Evolutionary conservation across 35 echinoderm and acorn worm genomes (phyloP).

Genomic region (Acanthaster planci): DNA sequence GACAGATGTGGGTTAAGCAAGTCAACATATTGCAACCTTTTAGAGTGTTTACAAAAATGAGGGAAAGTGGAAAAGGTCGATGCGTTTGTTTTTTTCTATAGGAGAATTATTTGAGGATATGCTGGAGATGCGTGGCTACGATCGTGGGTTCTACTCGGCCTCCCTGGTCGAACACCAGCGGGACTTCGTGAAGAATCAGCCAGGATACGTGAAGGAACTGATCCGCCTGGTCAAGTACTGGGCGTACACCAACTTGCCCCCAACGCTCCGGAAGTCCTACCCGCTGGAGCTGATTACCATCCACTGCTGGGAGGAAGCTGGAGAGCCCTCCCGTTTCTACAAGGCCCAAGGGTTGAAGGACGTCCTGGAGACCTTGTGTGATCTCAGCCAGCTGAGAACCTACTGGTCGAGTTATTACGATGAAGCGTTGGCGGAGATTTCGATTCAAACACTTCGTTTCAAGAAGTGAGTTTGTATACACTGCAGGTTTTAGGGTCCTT

Average conservation of each 20-base stretch:
- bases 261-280: conserved; percentile 8
- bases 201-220: conserved; percentile 1
- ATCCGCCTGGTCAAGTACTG: conserved; percentile 36
- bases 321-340: neutral
- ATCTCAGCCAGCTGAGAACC: neutral
- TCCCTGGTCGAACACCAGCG: neutral
- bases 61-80: too few relatives aligned
- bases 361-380: neutral
- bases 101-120: too few relatives aligned
- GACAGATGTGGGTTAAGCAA: too few relatives aligned
- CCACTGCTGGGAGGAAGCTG: conserved; percentile 6
- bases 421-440: neutral
- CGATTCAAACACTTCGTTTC: neutral
- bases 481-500: neutral
- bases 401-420: conserved; percentile 2
- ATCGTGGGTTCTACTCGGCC: conserved; percentile 1
- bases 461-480: neutral
- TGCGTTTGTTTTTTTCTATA: too few relatives aligned
- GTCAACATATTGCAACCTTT: too few relatives aligned
- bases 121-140: too few relatives aligned
- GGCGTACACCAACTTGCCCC: neutral
- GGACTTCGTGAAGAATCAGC: neutral
- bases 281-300: conserved; percentile 38
- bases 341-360: neutral
- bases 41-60: too few relatives aligned